Percentiles rank a stretch among this genome's conserved stretches.
These are phyloP conservation scores for Carcina quercana DNA, from an alignment of 2,888 invertebrate genomes.

Conservation along the genomic window DNA sequence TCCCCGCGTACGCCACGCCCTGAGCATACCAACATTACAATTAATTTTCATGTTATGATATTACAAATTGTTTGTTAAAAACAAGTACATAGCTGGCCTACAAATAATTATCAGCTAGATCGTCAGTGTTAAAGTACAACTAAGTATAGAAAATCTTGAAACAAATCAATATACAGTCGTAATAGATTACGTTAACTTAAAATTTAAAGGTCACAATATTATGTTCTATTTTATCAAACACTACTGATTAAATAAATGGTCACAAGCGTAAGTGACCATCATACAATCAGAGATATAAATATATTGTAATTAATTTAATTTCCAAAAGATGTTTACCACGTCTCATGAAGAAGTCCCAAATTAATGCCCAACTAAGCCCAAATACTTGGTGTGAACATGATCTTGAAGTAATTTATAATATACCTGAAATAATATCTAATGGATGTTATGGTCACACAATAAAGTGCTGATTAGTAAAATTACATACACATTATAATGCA, in stretches of 20 bases:
- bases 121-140: too few species aligned
- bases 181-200: too few species aligned
- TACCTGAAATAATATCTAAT: slow-evolving; percentile 58
- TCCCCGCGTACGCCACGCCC: slow-evolving; percentile 66
- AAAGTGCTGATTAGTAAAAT: slow-evolving; percentile 31
- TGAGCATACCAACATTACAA: slow-evolving; percentile 68
- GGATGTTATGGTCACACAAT: slow-evolving; percentile 35
- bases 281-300: too few species aligned
- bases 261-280: too few species aligned
- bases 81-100: neutral
- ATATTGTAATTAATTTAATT: too few species aligned
- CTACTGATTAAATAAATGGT: too few species aligned
- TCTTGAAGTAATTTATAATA: slow-evolving; percentile 42
- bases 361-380: slow-evolving; percentile 59
- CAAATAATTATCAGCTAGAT: too few species aligned
- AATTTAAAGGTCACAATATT: too few species aligned
- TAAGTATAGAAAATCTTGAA: too few species aligned
- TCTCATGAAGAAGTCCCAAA: slow-evolving; percentile 43
- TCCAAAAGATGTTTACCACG: slow-evolving; percentile 47
- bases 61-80: neutral
- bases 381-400: slow-evolving; percentile 45
- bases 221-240: too few species aligned
- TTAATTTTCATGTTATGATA: slow-evolving; percentile 54
- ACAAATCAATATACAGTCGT: too few species aligned
- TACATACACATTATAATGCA: slow-evolving; percentile 26